Evolutionary conservation across 2,113 vertebrate species (phyloP).

Genomic region (Setophaga coronata): DNA sequence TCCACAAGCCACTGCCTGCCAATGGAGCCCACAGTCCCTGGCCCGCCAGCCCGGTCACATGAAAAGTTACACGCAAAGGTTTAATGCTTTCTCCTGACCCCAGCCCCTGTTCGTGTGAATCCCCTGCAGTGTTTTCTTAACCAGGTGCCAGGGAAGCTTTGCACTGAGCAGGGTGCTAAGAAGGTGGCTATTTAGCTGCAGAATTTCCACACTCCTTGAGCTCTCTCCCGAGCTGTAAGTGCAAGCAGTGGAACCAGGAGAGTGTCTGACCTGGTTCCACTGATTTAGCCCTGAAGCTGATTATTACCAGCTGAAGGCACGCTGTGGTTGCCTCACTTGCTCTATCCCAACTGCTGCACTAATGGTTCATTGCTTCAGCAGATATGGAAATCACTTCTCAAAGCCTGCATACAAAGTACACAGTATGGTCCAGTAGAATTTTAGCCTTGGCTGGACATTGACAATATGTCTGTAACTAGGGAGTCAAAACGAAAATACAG

Average conservation of each 20-base stretch:
- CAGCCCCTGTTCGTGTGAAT: background rate
- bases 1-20: slow-evolving; percentile 1
- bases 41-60: background rate
- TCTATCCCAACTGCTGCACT: background rate
- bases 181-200: background rate
- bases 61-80: background rate
- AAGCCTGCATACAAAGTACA: background rate
- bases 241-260: background rate
- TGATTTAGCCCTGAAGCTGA: background rate
- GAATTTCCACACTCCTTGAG: background rate
- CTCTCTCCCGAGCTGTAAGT: background rate
- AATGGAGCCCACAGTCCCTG: background rate
- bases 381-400: background rate
- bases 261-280: background rate
- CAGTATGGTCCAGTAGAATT: background rate
- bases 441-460: background rate
- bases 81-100: slow-evolving; percentile 20
- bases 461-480: background rate
- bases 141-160: slow-evolving; percentile 15
- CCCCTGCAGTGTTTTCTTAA: slow-evolving; percentile 14
- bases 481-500: background rate
- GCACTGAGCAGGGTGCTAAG: background rate
- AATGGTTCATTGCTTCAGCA: background rate
- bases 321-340: background rate
- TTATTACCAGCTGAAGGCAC: background rate